These are phyloP conservation scores for Lepilemur septentrionalis DNA, from an alignment of 2,797 vertebrate genomes.

Conservation along the genomic window DNA sequence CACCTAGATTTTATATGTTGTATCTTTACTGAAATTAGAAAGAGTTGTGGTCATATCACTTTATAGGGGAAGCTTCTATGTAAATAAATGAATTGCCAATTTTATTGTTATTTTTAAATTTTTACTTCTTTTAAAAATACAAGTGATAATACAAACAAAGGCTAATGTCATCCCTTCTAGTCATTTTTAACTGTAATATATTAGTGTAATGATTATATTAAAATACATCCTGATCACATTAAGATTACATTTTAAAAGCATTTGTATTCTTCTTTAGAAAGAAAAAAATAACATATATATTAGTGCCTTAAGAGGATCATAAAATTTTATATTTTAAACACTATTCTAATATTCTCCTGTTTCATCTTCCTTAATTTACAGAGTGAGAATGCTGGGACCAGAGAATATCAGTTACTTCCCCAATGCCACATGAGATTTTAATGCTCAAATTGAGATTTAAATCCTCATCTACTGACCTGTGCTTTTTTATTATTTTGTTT, in stretches of 20 bases:
- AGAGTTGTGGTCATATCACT: background rate
- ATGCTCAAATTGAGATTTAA: background rate
- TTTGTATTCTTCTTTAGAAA: background rate
- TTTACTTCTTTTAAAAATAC: conserved; percentile 23
- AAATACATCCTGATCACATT: background rate
- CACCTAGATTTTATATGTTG: background rate
- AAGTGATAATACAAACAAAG: background rate
- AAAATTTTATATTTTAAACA: background rate
- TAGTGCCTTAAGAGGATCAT: background rate
- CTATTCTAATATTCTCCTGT: background rate
- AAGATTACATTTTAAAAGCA: background rate
- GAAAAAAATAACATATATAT: background rate
- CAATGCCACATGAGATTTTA: background rate
- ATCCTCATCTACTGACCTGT: background rate
- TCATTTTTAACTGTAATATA: background rate
- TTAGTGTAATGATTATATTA: background rate
- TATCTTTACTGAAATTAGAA: background rate
- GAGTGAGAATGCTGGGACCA: background rate
- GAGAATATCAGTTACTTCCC: background rate
- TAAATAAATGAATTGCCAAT: conserved; percentile 1
- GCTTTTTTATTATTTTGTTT: background rate
- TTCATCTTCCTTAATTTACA: background rate
- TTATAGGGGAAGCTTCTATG: background rate
- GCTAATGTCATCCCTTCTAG: background rate
- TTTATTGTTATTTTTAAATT: conserved; percentile 20